These are phyloP conservation scores for Aproaerema taeniolella DNA, from an alignment of 2,888 invertebrate species.

Conservation along the genomic window DNA sequence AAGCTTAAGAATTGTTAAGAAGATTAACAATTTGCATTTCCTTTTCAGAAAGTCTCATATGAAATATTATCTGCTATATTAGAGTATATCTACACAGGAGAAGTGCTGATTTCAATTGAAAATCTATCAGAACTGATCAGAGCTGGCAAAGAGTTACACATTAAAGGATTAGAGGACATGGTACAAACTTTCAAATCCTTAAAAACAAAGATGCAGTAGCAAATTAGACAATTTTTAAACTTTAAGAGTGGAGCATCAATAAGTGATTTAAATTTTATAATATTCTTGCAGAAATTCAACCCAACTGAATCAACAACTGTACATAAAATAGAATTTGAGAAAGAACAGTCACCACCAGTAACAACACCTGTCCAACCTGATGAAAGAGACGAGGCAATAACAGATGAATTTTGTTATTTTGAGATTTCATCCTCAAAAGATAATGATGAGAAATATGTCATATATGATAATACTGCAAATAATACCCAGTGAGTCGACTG, in stretches of 20 bases:
- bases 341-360: no score
- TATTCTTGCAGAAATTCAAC: no score
- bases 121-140: constrained; percentile 46
- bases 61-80: constrained; percentile 49
- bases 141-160: constrained; percentile 56
- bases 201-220: background rate
- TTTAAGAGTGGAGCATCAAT: no score
- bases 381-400: background rate
- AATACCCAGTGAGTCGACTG: constrained; percentile 3
- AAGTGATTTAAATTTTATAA: no score
- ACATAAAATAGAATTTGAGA: no score
- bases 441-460: background rate
- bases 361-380: no score
- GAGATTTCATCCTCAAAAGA: constrained; percentile 1
- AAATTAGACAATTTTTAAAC: no score
- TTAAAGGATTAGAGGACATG: constrained; percentile 59
- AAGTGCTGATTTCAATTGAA: constrained; percentile 48
- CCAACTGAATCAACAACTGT: no score
- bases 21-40: no score
- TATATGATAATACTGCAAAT: background rate
- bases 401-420: constrained; percentile 6
- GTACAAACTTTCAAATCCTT: constrained; percentile 33
- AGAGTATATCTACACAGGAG: constrained; percentile 67
- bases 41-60: constrained; percentile 61
- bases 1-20: no score